phyloP scores from a whole-genome alignment of 2,888 invertebrate genomes.

The Odontomyia ornata region DNA sequence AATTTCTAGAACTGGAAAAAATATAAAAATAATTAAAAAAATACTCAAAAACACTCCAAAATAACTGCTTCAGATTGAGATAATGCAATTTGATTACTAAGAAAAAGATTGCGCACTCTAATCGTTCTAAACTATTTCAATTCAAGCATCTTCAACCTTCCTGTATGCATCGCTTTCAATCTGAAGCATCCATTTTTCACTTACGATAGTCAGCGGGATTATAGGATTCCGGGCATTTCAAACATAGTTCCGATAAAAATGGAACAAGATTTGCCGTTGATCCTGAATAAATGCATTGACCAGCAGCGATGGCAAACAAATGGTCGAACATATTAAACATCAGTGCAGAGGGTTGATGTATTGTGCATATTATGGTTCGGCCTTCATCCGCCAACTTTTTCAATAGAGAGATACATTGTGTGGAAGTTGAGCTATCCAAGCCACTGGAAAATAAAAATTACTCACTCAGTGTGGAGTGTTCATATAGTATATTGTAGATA shows the following conservation, averaged over 20 bases:
- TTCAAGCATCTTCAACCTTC: too few species aligned
- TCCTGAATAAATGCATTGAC: slow-evolving; percentile 83
- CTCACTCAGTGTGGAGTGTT: too few species aligned
- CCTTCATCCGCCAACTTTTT: slow-evolving; percentile 85
- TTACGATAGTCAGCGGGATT: slow-evolving; percentile 92
- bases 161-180: too few species aligned
- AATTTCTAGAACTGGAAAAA: slow-evolving; percentile 76
- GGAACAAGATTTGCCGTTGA: slow-evolving; percentile 78
- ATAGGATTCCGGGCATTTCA: slow-evolving; percentile 86
- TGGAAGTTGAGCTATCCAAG: slow-evolving; percentile 82
- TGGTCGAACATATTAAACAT: slow-evolving; percentile 90
- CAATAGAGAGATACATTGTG: slow-evolving; percentile 81
- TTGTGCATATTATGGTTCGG: slow-evolving; percentile 85
- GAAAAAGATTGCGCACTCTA: too few species aligned
- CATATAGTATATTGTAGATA: neutral
- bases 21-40: slow-evolving; percentile 2
- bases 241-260: slow-evolving; percentile 74
- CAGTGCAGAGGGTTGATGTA: slow-evolving; percentile 90
- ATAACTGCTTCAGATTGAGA: neutral
- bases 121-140: too few species aligned
- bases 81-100: too few species aligned
- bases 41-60: slow-evolving; percentile 65
- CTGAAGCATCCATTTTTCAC: slow-evolving; percentile 56
- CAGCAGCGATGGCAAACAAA: slow-evolving; percentile 82
- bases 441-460: slow-evolving; percentile 67